phyloP scores from a whole-genome alignment of 2,888 invertebrate species.

The Drosophila conformis region DNA sequence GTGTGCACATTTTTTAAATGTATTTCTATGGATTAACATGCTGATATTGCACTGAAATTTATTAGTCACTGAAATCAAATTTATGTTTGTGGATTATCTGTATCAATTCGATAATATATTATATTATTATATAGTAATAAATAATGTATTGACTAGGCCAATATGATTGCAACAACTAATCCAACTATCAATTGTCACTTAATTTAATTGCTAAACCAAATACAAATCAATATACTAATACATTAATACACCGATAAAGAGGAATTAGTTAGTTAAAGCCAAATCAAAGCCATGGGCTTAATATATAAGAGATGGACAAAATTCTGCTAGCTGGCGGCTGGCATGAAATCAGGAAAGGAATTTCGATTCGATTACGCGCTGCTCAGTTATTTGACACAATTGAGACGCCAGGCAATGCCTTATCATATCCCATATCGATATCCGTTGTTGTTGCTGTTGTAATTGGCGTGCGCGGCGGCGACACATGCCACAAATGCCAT shows the following conservation, averaged over 20 bases:
- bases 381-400: constrained; percentile 5
- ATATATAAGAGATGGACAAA: background rate
- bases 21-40: background rate
- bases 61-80: no score
- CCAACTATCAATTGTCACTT: background rate
- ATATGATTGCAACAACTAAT: no score
- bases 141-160: no score
- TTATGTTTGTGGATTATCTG: no score
- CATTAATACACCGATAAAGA: no score
- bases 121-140: no score
- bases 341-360: background rate
- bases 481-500: constrained; percentile 13
- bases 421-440: constrained; percentile 12
- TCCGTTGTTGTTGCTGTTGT: constrained; percentile 2
- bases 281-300: background rate
- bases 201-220: background rate
- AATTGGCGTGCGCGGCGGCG: constrained; percentile 12
- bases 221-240: background rate
- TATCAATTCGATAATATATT: no score
- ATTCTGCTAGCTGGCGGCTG: background rate
- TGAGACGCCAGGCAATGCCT: constrained; percentile 1
- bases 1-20: background rate
- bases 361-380: background rate
- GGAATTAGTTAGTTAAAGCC: background rate
- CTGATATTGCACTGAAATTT: background rate